These are phyloP conservation scores for Slavum lentiscoides DNA, from an alignment of 2,888 invertebrate species.

Conservation along the genomic window DNA sequence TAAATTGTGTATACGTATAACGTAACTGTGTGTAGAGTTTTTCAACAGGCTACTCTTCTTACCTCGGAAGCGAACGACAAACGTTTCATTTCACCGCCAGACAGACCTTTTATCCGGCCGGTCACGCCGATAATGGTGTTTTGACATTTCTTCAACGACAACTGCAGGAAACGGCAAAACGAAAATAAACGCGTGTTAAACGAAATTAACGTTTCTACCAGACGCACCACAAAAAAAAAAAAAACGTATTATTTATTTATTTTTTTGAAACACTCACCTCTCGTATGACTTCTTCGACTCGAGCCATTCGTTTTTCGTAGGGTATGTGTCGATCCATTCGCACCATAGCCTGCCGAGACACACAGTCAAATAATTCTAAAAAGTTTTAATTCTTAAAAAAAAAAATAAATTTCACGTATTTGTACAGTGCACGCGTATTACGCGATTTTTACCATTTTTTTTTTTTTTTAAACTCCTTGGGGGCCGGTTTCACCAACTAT, in stretches of 20 bases:
- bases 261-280: slow-evolving; percentile 65
- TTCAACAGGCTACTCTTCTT: slow-evolving; percentile 6
- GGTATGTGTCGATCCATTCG: slow-evolving; percentile 81
- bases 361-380: neutral
- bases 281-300: slow-evolving; percentile 84
- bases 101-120: slow-evolving; percentile 86
- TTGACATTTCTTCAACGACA: slow-evolving; percentile 66
- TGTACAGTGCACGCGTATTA: too few relatives aligned
- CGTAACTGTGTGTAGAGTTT: too few relatives aligned
- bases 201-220: too few relatives aligned
- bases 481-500: too few relatives aligned
- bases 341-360: slow-evolving; percentile 69
- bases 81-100: slow-evolving; percentile 94
- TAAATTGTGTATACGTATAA: too few relatives aligned
- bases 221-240: too few relatives aligned
- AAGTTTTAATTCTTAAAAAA: too few relatives aligned
- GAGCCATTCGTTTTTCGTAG: slow-evolving; percentile 71
- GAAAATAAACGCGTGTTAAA: too few relatives aligned
- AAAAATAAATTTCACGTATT: too few relatives aligned
- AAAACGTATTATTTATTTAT: too few relatives aligned
- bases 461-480: too few relatives aligned
- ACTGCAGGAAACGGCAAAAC: slow-evolving; percentile 5
- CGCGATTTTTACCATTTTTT: too few relatives aligned
- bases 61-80: slow-evolving; percentile 94
- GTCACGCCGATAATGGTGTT: slow-evolving; percentile 88